These are phyloP conservation scores for Zapus hudsonius DNA, from an alignment of 2,113 vertebrate genomes.

Conservation along the genomic window DNA sequence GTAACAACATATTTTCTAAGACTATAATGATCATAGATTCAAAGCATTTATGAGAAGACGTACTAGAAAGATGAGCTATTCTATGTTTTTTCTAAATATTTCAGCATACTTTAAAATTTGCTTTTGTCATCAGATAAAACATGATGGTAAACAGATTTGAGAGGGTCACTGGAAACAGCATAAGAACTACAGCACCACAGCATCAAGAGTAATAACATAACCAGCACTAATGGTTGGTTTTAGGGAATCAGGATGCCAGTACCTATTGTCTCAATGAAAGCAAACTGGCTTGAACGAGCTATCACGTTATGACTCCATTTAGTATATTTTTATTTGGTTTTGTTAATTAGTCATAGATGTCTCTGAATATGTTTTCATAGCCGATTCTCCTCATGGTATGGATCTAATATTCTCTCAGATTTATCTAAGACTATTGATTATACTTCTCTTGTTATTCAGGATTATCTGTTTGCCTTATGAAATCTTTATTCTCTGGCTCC, in stretches of 20 bases:
- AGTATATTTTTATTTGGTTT: background rate
- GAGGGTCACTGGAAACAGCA: background rate
- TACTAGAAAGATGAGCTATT: background rate
- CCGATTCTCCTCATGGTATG: background rate
- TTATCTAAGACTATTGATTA: background rate
- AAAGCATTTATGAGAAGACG: background rate
- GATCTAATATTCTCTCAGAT: background rate
- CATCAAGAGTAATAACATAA: background rate
- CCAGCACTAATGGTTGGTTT: background rate
- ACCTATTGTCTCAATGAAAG: background rate
- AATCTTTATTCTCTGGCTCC: background rate
- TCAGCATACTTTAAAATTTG: background rate
- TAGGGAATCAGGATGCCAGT: background rate
- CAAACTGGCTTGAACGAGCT: background rate
- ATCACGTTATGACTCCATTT: background rate
- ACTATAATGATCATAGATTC: background rate
- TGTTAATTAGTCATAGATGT: background rate
- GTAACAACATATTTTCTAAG: background rate
- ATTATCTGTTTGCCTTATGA: background rate
- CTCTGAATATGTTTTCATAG: background rate
- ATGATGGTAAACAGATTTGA: background rate
- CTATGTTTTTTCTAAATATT: background rate
- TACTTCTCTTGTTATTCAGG: background rate
- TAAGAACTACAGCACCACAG: background rate
- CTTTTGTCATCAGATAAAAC: background rate